Percentiles rank a stretch among this genome's conserved stretches.
Evolutionary conservation across 2,888 invertebrate genomes (phyloP).

Genomic region (Caenorhabditis sp.): DNA sequence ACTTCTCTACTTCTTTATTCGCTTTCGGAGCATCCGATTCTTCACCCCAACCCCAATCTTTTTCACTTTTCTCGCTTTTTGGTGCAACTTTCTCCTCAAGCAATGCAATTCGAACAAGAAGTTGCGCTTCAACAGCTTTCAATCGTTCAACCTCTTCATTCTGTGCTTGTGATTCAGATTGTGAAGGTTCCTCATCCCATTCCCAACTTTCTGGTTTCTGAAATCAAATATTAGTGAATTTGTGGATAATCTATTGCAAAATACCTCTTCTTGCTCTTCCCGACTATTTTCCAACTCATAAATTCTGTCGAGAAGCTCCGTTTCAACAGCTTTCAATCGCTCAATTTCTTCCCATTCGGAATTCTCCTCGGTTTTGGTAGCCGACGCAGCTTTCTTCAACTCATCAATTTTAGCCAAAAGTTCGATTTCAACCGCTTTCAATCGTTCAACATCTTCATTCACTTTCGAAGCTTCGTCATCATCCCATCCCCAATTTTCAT

Average conservation of each 20-base stretch:
- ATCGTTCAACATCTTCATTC: neutral
- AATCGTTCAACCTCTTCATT: constrained; percentile 7
- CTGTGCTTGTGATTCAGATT: neutral
- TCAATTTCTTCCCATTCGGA: neutral
- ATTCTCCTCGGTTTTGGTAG: neutral
- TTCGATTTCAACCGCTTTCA: constrained; percentile 1
- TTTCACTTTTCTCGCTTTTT: neutral
- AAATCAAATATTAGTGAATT: no score
- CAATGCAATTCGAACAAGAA: neutral
- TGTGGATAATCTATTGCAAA: neutral
- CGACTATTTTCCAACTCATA: neutral
- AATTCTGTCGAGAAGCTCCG: no score
- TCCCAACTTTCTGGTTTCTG: constrained; percentile 3
- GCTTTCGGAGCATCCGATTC: no score
- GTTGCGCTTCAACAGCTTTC: neutral
- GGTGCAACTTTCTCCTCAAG: neutral
- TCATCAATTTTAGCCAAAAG: neutral
- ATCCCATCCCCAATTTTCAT: constrained; percentile 22
- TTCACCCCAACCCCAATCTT: neutral
- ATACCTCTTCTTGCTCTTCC: constrained; percentile 7
- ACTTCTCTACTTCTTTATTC: no score
- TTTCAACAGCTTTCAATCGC: constrained; percentile 2
- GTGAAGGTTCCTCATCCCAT: constrained; percentile 7
- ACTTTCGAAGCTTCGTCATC: constrained; percentile 8
- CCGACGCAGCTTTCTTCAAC: neutral